These are phyloP conservation scores for Mactra quadrangularis DNA, from an alignment of 1,140 invertebrate genomes.

Conservation along the genomic window DNA sequence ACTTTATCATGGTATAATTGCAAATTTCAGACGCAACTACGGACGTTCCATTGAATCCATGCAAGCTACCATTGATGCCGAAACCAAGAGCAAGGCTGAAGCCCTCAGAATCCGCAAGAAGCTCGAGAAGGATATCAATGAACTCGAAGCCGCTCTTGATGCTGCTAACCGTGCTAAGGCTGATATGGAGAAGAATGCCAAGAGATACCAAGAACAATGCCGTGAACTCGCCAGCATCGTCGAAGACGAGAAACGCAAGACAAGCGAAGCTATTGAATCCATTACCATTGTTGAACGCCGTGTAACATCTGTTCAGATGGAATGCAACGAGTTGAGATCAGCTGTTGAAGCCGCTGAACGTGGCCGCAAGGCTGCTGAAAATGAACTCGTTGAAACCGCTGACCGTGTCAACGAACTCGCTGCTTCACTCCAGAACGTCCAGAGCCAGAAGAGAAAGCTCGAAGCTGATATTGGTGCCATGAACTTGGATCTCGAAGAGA, in stretches of 20 bases:
- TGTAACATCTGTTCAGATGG: conserved; percentile 96
- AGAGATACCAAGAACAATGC: conserved; percentile 97
- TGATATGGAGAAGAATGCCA: conserved; percentile 99
- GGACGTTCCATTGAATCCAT: conserved; percentile 99
- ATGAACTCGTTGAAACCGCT: conserved; percentile 97
- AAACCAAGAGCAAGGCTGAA: conserved; percentile 99
- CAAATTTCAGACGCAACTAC: conserved; percentile 95
- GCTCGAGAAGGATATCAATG: conserved; percentile 99
- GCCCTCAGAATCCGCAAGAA: conserved; percentile 99
- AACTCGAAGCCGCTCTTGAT: conserved; percentile 99
- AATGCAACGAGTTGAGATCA: conserved; percentile 97
- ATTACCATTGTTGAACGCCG: conserved; percentile 97
- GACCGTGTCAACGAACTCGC: conserved; percentile 98
- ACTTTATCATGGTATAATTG: too few relatives aligned
- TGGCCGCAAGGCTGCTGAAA: conserved; percentile 97
- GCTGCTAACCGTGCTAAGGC: conserved; percentile 90
- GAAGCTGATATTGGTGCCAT: conserved; percentile 98
- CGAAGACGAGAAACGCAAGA: conserved; percentile 98
- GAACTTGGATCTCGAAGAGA: conserved; percentile 87
- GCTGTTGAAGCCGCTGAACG: conserved; percentile 97
- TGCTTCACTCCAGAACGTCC: conserved; percentile 95
- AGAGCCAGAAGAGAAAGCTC: conserved; percentile 98
- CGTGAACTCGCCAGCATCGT: conserved; percentile 91
- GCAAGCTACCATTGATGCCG: conserved; percentile 99
- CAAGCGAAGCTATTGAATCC: conserved; percentile 98